Evolutionary conservation across 2,113 vertebrate species (phyloP).

Genomic region (Cichladusa arquata): DNA sequence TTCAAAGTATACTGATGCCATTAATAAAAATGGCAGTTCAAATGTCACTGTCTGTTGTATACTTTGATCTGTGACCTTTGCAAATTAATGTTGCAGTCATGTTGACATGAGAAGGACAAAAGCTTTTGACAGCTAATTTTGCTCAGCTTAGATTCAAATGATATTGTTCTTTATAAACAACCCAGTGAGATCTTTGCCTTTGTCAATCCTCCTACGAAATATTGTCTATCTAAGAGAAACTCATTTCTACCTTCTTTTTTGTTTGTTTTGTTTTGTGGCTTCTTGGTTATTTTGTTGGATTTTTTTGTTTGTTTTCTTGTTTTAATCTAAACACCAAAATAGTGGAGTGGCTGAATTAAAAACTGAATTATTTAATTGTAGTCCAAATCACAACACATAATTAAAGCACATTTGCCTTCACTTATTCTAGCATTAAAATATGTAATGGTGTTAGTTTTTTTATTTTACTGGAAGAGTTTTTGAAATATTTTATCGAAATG

Average conservation of each 20-base stretch:
- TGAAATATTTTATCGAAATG: background rate
- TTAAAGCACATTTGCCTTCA: background rate
- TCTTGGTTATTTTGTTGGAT: background rate
- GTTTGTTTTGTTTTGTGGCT: background rate
- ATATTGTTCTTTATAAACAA: background rate
- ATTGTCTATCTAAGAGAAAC: background rate
- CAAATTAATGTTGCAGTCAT: background rate
- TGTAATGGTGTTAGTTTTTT: background rate
- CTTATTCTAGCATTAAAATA: background rate
- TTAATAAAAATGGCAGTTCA: background rate
- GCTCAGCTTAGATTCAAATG: background rate
- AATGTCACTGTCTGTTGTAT: background rate
- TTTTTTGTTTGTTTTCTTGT: background rate
- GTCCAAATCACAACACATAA: background rate
- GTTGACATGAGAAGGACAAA: background rate
- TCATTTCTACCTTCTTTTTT: background rate
- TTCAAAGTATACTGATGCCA: background rate
- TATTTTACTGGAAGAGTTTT: background rate
- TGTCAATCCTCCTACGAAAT: background rate
- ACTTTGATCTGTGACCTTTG: background rate
- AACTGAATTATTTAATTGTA: background rate
- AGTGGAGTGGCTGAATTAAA: background rate
- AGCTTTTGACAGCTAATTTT: background rate
- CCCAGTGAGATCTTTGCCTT: background rate
- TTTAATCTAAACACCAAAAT: background rate